Percentiles rank a stretch among this genome's conserved stretches.
These are phyloP conservation scores for Rambutsinella grinnellia DNA, from an alignment of 2,888 invertebrate genomes.

Conservation along the genomic window DNA sequence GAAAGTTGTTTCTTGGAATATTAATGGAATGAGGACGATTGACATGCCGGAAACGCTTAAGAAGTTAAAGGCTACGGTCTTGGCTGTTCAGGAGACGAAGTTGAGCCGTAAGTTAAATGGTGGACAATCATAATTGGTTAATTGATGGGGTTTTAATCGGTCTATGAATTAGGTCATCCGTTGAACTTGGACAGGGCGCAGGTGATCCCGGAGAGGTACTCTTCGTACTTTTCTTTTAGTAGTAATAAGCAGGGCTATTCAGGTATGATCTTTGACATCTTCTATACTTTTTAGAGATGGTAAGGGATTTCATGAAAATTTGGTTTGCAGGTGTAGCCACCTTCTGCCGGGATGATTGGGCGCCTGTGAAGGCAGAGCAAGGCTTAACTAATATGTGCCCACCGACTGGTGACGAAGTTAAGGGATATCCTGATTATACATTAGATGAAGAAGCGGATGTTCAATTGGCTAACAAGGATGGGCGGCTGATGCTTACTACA, in stretches of 20 bases:
- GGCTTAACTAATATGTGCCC: slow-evolving; percentile 16
- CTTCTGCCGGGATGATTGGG: slow-evolving; percentile 38
- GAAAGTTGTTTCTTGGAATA: slow-evolving; percentile 58
- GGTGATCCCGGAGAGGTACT: slow-evolving; percentile 44
- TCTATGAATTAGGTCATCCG: neutral
- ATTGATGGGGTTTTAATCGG: neutral
- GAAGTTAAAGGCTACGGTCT: slow-evolving; percentile 38
- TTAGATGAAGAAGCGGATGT: slow-evolving; percentile 29
- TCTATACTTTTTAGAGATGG: neutral
- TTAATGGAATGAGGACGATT: slow-evolving; percentile 60
- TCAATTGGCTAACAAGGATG: slow-evolving; percentile 49
- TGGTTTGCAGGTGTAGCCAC: slow-evolving; percentile 53
- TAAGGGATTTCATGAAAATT: neutral
- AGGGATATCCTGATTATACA: slow-evolving; percentile 21
- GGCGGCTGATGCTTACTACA: slow-evolving; percentile 55
- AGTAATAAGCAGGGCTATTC: slow-evolving; percentile 49
- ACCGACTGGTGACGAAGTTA: slow-evolving; percentile 19
- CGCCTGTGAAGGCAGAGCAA: slow-evolving; percentile 52
- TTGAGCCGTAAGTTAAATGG: slow-evolving; percentile 37
- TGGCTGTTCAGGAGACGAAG: slow-evolving; percentile 61
- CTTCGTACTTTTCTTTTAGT: slow-evolving; percentile 59
- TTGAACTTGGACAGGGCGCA: slow-evolving; percentile 32
- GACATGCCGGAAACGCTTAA: slow-evolving; percentile 44
- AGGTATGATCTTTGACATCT: slow-evolving; percentile 18
- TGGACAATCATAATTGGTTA: neutral